A percentile compares a stretch with the other conserved stretches of the same genome.
These are phyloP conservation scores for Stictocephala bisonia DNA, from an alignment of 2,888 invertebrate genomes.

Conservation along the genomic window DNA sequence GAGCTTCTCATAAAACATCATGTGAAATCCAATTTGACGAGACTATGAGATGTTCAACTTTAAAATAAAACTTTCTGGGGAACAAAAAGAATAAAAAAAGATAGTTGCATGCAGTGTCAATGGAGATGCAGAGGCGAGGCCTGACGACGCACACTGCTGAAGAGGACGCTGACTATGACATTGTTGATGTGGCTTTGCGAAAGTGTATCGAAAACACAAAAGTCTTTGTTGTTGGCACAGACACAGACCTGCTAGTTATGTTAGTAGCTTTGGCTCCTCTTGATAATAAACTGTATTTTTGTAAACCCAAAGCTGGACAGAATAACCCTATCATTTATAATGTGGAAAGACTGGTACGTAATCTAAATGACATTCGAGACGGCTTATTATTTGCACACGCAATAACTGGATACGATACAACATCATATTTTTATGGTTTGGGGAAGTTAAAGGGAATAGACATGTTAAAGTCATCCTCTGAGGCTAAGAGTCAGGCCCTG, in stretches of 20 bases:
- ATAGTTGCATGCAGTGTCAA: background rate
- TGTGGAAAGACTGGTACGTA: background rate
- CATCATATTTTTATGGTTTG: background rate
- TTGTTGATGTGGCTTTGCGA: background rate
- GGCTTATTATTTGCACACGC: background rate
- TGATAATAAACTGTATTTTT: background rate
- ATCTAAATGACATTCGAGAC: background rate
- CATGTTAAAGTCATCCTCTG: background rate
- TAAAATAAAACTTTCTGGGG: background rate
- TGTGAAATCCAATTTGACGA: background rate
- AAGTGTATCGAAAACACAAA: background rate
- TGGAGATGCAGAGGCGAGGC: background rate
- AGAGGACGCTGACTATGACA: slow-evolving; percentile 22
- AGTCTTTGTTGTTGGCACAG: background rate
- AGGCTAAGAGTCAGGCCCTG: too few species aligned
- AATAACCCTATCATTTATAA: background rate
- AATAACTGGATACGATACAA: background rate
- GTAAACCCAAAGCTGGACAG: background rate
- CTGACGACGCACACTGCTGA: background rate
- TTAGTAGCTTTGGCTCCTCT: slow-evolving; percentile 4
- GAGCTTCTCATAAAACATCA: background rate
- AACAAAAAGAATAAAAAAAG: slow-evolving; percentile 3
- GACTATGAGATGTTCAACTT: background rate
- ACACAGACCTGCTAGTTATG: background rate
- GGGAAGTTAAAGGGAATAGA: background rate